Conservation (phyloP, 1,140 invertebrate species). For the Calliphora vicina region DNA sequence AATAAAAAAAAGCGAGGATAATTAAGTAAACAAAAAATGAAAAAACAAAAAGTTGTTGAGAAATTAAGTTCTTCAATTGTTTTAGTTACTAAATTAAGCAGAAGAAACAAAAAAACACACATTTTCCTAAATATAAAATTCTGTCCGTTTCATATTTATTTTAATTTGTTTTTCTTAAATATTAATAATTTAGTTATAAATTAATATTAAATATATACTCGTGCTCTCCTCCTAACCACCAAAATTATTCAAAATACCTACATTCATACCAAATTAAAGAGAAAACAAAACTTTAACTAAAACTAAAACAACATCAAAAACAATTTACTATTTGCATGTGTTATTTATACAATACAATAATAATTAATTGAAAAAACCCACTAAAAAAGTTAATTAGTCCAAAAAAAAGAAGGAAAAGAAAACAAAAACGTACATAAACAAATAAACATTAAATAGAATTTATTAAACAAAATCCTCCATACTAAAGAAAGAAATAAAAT, state of each 20-base stretch:
- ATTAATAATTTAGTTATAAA: background rate
- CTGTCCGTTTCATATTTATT: background rate
- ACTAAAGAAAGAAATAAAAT: background rate
- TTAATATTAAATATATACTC: background rate
- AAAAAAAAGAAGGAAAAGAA: background rate
- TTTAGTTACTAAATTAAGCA: background rate
- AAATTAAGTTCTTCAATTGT: background rate
- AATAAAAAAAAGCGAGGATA: conserved; percentile 7
- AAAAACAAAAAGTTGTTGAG: background rate
- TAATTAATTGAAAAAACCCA: background rate
- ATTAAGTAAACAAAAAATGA: background rate
- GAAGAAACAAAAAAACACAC: background rate
- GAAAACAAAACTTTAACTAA: background rate
- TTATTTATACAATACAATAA: background rate
- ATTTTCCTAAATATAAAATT: background rate
- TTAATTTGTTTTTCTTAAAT: background rate
- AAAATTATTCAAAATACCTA: background rate
- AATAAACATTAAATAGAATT: background rate
- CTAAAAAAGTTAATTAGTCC: background rate
- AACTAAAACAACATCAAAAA: too few species aligned
- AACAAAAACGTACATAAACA: background rate
- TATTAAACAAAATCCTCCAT: background rate
- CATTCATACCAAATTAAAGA: background rate
- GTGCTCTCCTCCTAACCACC: background rate
- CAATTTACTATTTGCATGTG: background rate